Base-by-base conservation (phyloP, 2,797 vertebrate species). In the Parotocinclus haroldoi region DNA sequence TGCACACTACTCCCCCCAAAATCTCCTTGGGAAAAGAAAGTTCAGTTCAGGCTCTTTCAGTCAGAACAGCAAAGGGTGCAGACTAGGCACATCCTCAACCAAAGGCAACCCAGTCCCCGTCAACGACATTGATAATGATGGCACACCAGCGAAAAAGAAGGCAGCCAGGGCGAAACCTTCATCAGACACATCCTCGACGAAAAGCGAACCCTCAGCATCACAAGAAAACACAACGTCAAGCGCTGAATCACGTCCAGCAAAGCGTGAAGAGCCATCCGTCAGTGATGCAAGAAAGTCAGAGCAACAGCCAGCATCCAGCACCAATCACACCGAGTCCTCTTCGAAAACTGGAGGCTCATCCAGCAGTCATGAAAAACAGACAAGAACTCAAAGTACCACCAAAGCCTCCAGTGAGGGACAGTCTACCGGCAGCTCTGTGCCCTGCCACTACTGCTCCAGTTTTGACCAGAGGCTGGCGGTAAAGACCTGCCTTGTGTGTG, bases 401-500 rank as follows among this genome's bases (percentile, higher is more conserved):
- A 16, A 18, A 11, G 18, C 56, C 19, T 54, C 68, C 17, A 38
- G 17, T 11, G 58, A 66, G 17, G 38, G n/a, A 14, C 13, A 36
- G 36, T 75, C 48, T 42, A 62, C 12, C 1, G 0, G 11, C 14
- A 10, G 44, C 10, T 73, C 79, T 0, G 76, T 91, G 11, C 67
- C 72, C 7, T 92, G 91, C 72, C 83, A 91, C 72, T 92, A 90
- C 64, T 92, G 91, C 75, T 83, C 83, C 18, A 76, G 78, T 69
- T 19, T 40, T 0, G 59, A 61, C 0, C 79, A 9, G 60, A 82
- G 82, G 76, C 9, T 54, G 0, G 91, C 90, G 0, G 85, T 91
- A 19, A 92, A 90, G 80, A 91, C 90, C 58, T 92, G 91, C 38
- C 82, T 92, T 71, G 85, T 89, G 69, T 92, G 91, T 0, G 89